Conservation (phyloP, 2,888 invertebrate genomes). For the Campoplex nolae region DNA sequence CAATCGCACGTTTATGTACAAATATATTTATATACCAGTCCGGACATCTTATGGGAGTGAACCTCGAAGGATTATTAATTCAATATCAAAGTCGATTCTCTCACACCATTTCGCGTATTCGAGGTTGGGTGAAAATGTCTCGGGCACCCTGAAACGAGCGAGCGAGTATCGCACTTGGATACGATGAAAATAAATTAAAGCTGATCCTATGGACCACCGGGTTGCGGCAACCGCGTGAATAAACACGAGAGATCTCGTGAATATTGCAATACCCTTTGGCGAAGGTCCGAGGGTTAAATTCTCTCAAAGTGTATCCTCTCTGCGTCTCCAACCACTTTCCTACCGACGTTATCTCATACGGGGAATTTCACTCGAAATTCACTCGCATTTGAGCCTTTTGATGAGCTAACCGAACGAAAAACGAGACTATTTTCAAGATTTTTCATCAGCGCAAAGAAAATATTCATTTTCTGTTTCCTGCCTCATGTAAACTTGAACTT, state of each 20-base stretch:
- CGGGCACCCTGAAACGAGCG: slow-evolving; percentile 6
- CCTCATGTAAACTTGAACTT: too few relatives aligned
- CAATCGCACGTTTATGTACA: not conserved
- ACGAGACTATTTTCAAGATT: too few relatives aligned
- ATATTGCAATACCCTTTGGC: slow-evolving; percentile 60
- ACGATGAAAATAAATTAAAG: slow-evolving; percentile 62
- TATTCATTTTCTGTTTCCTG: too few relatives aligned
- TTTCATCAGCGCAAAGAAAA: too few relatives aligned
- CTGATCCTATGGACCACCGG: slow-evolving; percentile 49
- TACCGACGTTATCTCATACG: not conserved
- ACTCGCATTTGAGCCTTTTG: not conserved
- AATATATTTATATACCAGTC: not conserved
- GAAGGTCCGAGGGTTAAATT: slow-evolving; percentile 62
- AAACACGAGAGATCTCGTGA: slow-evolving; percentile 63
- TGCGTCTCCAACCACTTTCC: slow-evolving; percentile 1
- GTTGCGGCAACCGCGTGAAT: slow-evolving; percentile 51
- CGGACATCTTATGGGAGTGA: slow-evolving; percentile 13
- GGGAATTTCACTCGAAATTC: not conserved
- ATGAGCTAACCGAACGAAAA: not conserved
- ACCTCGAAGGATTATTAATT: slow-evolving; percentile 61
- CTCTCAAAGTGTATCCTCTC: slow-evolving; percentile 34
- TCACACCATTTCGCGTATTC: slow-evolving; percentile 16
- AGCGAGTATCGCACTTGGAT: slow-evolving; percentile 15
- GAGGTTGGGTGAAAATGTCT: slow-evolving; percentile 31
- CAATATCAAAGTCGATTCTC: slow-evolving; percentile 56